Evolutionary conservation across 2,888 invertebrate genomes (phyloP), one percentile per base, ranked within the genome.

Genomic region (Trissolcus brochymenae): DNA sequence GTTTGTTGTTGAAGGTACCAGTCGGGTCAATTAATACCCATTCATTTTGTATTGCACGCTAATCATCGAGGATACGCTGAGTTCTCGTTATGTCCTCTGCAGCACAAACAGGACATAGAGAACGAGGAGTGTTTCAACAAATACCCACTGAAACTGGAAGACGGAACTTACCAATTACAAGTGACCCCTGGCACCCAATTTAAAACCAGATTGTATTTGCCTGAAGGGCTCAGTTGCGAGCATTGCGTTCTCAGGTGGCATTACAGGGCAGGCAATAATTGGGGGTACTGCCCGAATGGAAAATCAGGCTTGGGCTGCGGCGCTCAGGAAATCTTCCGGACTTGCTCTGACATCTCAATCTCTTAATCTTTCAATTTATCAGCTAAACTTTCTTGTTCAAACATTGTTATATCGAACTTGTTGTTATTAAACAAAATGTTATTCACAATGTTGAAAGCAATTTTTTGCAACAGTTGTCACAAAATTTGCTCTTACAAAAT

Each of bases 221-320:
- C 92, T 0, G 16, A 80, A 2, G 86, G 84, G 0, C 53, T 92
- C 11, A 88, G 82, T n/a, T 92, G 92, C 82, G 72, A 89, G 0
- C 91, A 90, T 53, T 92, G 92, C 81, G 90, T 91, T 0, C 81
- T 92, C 4, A 90, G 91, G 65, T 92, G 92, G 92, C 90, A 90
- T 40, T 92, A 91, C 79, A 84, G 83, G 6, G 86, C 89, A 17
- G 92, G 90, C 87, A 91, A 91, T 79, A 89, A 88, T 59, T 91
- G 91, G 91, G 91, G 91, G 2, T 40, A 54, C 0, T 91, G 91
- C 11, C 11, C 1, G 2, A 51, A 51, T 6, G 11, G 11, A 16
- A 79, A 64, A 0, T 83, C 84, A 2, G 84, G 80, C 2, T 0
- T 88, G 9, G 91, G 91, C 14, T 91, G 91, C 79, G 91, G 91